Conservation (phyloP, 2,797 vertebrate genomes). For the Enoplosus armatus region DNA sequence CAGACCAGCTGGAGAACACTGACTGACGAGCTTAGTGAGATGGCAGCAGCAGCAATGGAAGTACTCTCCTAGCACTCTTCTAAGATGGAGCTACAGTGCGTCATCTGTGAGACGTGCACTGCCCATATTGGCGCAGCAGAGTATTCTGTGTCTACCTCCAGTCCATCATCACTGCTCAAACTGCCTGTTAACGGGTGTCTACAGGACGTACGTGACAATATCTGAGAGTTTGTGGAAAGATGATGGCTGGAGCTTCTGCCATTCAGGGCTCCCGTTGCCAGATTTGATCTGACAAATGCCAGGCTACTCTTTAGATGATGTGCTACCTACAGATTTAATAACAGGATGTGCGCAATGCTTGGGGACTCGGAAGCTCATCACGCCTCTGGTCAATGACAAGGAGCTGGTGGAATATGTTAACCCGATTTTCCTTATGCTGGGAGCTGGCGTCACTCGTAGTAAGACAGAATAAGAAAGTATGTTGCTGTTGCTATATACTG, state of each 20-base stretch:
- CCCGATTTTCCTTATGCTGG: neutral
- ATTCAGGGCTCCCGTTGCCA: neutral
- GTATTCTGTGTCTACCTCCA: slow-evolving; percentile 39
- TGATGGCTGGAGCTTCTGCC: neutral
- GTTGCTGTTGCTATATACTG: slow-evolving; percentile 7
- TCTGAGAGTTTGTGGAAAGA: slow-evolving; percentile 16
- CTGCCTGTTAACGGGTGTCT: slow-evolving; percentile 20
- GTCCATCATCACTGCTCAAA: slow-evolving; percentile 26
- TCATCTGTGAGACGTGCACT: slow-evolving; percentile 46
- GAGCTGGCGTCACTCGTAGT: slow-evolving; percentile 3
- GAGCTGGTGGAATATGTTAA: neutral
- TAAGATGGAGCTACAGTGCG: slow-evolving; percentile 47
- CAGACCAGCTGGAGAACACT: slow-evolving; percentile 64
- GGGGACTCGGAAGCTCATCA: neutral
- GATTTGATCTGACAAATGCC: slow-evolving; percentile 6
- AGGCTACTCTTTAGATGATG: neutral
- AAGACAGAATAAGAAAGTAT: slow-evolving; percentile 6
- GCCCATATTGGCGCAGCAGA: slow-evolving; percentile 10
- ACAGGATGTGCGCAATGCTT: neutral
- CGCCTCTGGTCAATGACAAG: slow-evolving; percentile 1
- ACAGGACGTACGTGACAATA: neutral
- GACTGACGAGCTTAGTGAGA: slow-evolving; percentile 63
- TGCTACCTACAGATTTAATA: neutral
- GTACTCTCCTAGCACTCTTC: slow-evolving; percentile 45
- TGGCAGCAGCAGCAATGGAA: slow-evolving; percentile 46